Conservation (phyloP, 1,140 invertebrate genomes). For the Drosophila nigrodunni region DNA sequence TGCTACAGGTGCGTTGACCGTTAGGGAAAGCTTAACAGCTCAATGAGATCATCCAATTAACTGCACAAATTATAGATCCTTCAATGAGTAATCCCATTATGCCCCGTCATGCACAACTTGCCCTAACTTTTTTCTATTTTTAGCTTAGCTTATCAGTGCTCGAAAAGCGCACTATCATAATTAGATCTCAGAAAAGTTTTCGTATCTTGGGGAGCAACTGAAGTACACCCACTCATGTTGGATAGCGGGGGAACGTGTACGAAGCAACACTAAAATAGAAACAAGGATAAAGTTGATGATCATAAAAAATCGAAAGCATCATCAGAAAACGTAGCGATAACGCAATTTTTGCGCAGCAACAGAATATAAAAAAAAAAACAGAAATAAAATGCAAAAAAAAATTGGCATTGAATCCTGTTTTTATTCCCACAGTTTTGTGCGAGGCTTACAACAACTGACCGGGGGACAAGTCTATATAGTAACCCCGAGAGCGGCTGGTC, state of each 20-base stretch:
- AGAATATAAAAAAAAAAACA: conserved; percentile 52
- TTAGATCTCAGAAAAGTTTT: neutral
- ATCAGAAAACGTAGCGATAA: conserved; percentile 41
- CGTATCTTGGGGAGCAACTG: neutral
- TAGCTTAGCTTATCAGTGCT: neutral
- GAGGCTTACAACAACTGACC: conserved; percentile 74
- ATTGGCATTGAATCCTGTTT: conserved; percentile 76
- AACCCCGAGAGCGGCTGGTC: conserved; percentile 41
- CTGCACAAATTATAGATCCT: conserved; percentile 6
- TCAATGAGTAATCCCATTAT: conserved; percentile 11
- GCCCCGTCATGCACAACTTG: neutral
- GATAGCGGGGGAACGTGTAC: neutral
- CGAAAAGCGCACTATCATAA: neutral
- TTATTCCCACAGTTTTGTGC: conserved; percentile 82
- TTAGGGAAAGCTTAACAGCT: conserved; percentile 38
- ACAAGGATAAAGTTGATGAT: conserved; percentile 56
- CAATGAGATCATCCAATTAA: conserved; percentile 39
- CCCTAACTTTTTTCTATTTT: neutral
- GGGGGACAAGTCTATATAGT: conserved; percentile 54
- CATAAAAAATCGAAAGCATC: conserved; percentile 47
- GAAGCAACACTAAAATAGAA: conserved; percentile 17
- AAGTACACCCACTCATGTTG: neutral
- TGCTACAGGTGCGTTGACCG: conserved; percentile 64
- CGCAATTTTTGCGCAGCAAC: conserved; percentile 30
- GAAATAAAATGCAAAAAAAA: conserved; percentile 57